These are phyloP conservation scores for Drosophila formosana DNA, from an alignment of 2,888 invertebrate species.

Conservation along the genomic window DNA sequence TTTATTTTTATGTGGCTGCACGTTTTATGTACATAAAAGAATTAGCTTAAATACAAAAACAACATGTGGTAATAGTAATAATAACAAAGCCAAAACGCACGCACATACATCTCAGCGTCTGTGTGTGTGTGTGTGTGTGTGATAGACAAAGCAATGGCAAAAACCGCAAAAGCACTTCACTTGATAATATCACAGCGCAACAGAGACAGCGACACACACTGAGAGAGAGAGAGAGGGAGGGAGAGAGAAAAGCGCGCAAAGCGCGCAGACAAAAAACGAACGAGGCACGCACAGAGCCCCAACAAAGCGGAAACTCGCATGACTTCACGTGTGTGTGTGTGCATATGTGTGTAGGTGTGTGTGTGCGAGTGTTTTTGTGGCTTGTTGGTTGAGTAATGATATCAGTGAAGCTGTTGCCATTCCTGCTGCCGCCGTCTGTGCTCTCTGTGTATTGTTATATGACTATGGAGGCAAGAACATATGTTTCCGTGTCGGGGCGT, in stretches of 20 bases:
- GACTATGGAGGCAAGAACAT: conserved; percentile 56
- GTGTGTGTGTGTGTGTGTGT: conserved; percentile 24
- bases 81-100: conserved; percentile 76
- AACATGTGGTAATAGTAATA: conserved; percentile 79
- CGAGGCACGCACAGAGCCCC: conserved; percentile 44
- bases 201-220: conserved; percentile 5
- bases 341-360: conserved; percentile 20
- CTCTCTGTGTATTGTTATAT: conserved; percentile 43
- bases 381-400: conserved; percentile 74
- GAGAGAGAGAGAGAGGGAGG: conserved; percentile 1
- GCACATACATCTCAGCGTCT: conserved; percentile 45
- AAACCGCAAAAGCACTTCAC: conserved; percentile 78
- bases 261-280: conserved; percentile 58
- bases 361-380: conserved; percentile 46
- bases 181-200: conserved; percentile 72
- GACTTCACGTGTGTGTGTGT: conserved; percentile 19
- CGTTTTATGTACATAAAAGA: conserved; percentile 78
- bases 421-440: conserved; percentile 28
- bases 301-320: conserved; percentile 54
- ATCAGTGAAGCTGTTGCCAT: conserved; percentile 69
- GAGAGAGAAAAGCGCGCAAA: conserved; percentile 32
- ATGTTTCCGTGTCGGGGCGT: conserved; percentile 52
- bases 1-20: conserved; percentile 78
- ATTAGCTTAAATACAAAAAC: conserved; percentile 81
- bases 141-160: conserved; percentile 66